Base-by-base conservation (phyloP, 2,797 vertebrate genomes). In the Distichodus sexfasciatus region DNA sequence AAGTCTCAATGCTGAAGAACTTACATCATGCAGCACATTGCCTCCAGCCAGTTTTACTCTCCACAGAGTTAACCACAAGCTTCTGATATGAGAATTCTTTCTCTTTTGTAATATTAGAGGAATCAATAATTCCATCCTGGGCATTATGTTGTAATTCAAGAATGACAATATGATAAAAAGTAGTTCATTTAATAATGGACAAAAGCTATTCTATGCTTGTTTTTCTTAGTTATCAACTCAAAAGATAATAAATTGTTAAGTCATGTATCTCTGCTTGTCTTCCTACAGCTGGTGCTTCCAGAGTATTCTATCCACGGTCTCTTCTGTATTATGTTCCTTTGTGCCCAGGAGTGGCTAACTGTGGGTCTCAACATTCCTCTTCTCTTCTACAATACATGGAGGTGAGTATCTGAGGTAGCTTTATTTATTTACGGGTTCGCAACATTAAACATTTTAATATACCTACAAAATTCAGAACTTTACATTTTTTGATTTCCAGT, bases 301-400 rank as follows among this genome's bases (percentile, higher is more conserved):
- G 96, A 99, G 71, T 99, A 97, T 76, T 98, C 95, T 70, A 97
- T 98, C 87, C 97, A 99, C 80, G 94, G 93, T 58, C 94, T 99
- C 74, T 99, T 99, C 91, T 99, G 97, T 78, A 91, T 98, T 79
- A 99, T 99, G 97, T 99, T 99, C 90, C 87, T 99, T 66, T 99
- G 97, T 4, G 95, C 96, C 10, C 95, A 97, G 57, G 94, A 99
- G 86, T 99, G 97, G 97, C 90, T 99, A 62, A 98, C 96, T 0
- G 92, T 98, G 74, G 97, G 96, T 1, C 92, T 99, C 69, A 99
- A 99, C 38, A 87, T 94, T 65, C 97, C 97, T 5, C 87, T 99
- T 40, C 94, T 99, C 66, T 96, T 98, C 90, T 98, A 98, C 85
- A 96, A 99, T 86, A 94, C 96, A 8, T 99, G 96, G 97, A 95